phyloP scores from a whole-genome alignment of 2,888 invertebrate species.

The Acanthosepion lycidas region DNA sequence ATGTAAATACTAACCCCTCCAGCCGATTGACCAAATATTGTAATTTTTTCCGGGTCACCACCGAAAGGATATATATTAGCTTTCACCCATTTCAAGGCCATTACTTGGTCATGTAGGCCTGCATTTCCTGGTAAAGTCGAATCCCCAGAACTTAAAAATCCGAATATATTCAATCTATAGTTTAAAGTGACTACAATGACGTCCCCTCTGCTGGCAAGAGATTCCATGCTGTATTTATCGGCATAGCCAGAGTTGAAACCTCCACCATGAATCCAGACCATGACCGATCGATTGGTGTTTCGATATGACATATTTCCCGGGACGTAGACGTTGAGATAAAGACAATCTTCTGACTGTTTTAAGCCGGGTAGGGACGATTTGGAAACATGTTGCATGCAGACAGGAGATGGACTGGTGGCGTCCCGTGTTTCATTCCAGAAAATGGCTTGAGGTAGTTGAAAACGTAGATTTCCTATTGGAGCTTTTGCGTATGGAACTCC shows the following conservation, averaged over 20 bases:
- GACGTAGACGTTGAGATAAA: conserved; percentile 58
- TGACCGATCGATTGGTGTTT: conserved; percentile 75
- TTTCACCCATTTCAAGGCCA: conserved; percentile 56
- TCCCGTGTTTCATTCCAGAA: background rate
- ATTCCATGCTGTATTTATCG: conserved; percentile 78
- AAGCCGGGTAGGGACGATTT: too few relatives aligned
- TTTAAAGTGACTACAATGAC: conserved; percentile 53
- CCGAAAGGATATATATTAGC: conserved; percentile 54
- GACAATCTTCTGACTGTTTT: conserved; percentile 57
- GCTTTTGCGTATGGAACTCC: conserved; percentile 25
- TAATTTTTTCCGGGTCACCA: conserved; percentile 54
- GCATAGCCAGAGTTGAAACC: conserved; percentile 94
- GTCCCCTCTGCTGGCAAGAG: conserved; percentile 50
- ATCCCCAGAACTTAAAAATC: conserved; percentile 54
- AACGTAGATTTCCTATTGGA: background rate
- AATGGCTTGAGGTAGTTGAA: background rate
- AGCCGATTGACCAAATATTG: conserved; percentile 51
- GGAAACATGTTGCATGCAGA: background rate
- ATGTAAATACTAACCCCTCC: conserved; percentile 49
- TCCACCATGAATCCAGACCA: conserved; percentile 94
- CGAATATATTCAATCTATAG: conserved; percentile 52
- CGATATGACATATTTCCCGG: conserved; percentile 51
- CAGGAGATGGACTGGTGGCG: background rate
- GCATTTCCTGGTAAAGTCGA: conserved; percentile 54
- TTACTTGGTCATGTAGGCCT: conserved; percentile 57